Evolutionary conservation across 2,113 vertebrate genomes (phyloP).

Genomic region (Calidris pugnax): DNA sequence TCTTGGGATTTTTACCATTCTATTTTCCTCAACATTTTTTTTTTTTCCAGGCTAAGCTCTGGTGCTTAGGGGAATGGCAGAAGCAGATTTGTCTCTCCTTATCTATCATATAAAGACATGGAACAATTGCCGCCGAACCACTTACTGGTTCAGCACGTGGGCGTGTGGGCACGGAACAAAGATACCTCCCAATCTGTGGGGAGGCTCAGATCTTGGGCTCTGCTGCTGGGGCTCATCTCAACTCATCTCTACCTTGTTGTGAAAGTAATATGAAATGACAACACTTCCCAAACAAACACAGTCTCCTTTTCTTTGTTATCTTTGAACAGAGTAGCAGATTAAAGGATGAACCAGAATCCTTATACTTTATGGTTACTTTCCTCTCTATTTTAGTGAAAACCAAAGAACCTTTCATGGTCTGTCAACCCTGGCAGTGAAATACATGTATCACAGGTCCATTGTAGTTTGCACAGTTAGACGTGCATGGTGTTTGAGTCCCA

Average conservation of each 20-base stretch:
- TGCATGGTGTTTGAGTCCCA: neutral
- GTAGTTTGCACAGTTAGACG: accelerated
- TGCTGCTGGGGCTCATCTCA: neutral
- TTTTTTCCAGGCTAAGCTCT: neutral
- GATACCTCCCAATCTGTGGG: neutral
- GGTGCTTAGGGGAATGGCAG: neutral
- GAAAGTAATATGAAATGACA: conserved; percentile 28
- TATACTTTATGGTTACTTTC: neutral
- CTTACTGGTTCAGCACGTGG: neutral
- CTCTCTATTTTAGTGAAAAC: neutral
- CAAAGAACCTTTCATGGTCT: neutral
- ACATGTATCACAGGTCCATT: neutral
- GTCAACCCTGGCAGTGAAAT: neutral
- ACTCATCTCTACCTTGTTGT: neutral
- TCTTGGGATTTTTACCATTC: neutral
- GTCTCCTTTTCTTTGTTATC: neutral
- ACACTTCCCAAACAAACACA: neutral
- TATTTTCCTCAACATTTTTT: neutral
- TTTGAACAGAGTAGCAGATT: neutral
- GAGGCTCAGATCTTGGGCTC: neutral
- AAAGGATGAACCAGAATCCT: neutral
- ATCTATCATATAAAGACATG: neutral
- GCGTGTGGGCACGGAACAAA: neutral
- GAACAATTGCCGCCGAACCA: neutral
- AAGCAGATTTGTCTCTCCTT: neutral